phyloP scores from a whole-genome alignment of 2,797 vertebrate species.

The Parambassis ranga region DNA sequence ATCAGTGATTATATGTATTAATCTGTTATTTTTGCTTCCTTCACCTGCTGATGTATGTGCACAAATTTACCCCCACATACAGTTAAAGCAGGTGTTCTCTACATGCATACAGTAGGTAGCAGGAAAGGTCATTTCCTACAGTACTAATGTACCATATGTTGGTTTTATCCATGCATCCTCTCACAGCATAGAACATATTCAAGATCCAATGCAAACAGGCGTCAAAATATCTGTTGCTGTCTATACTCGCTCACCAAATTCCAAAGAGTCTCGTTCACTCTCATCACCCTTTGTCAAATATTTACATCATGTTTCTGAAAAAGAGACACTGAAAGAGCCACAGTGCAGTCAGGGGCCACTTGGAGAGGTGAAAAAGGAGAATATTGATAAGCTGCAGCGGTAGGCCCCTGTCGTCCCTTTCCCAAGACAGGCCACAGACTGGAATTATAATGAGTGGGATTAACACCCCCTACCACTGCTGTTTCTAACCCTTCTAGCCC shows the following conservation, averaged over 20 bases:
- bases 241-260: too few relatives aligned
- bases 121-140: not conserved
- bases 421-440: constrained; percentile 77
- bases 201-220: too few relatives aligned
- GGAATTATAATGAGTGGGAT: constrained; percentile 86
- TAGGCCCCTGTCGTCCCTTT: constrained; percentile 69
- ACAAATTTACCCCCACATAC: not conserved
- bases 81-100: not conserved
- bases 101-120: not conserved
- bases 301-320: not conserved
- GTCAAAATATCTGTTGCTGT: too few relatives aligned
- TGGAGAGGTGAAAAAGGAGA: constrained; percentile 61
- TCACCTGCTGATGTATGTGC: not conserved
- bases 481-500: constrained; percentile 56
- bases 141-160: not conserved
- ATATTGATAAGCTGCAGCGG: constrained; percentile 79
- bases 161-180: not conserved
- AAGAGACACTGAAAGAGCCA: not conserved
- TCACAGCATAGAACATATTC: too few relatives aligned
- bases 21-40: not conserved
- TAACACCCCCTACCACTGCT: constrained; percentile 77
- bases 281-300: not conserved
- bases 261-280: too few relatives aligned
- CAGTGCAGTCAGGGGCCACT: constrained; percentile 50
- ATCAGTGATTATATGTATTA: not conserved